Base-by-base conservation (phyloP, 2,888 invertebrate genomes). In the Cerceris rybyensis region DNA sequence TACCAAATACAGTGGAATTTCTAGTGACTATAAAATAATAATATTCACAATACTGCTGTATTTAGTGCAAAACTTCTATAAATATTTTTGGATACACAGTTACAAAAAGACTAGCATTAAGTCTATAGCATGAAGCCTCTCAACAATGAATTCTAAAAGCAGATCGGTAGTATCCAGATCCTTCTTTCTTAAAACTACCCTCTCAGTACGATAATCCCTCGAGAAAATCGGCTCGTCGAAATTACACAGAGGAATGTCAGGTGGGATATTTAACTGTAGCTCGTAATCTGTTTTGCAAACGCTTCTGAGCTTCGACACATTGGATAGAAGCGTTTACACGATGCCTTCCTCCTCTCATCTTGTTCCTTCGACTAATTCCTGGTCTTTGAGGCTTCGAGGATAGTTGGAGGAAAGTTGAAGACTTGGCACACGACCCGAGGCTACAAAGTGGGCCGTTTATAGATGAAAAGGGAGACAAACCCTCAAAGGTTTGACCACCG, bases 401-500 rank as follows among this genome's bases (percentile, higher is more conserved):
- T 72, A 68, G 66, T 79, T 60, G 43, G 58, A 41, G n/a, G 70
- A 66, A 71, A 83, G 78, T 80, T 83, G 61, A 65, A 77, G 71
- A 80, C 52, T 65, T 69, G 70, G 75, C 74, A 69, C 75, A 81
- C 83, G 76, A 73, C 74, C 54, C 16, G 5, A 14, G 60, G 66
- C 75, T 55, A 70, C 49, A 52, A 42, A 41, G 17, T 17, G 57
- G 67, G 49, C 16, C 16, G 6, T 17, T 50, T 46, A 14, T 55
- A 66, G 57, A 59, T 55, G 69, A 58, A 63, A 70, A 70, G 75
- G 73, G 66, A 67, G 72, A 55, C 41, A 55, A 46, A 67, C 70
- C 57, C 68, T 77, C 77, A 63, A 79, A 73, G 81, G 65, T 76
- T 28, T 78, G 80, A 81, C 85, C 83, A 85, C 28, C 75, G 57